Evolutionary conservation across 2,113 vertebrate genomes (phyloP).

Genomic region (Hydrolagus affinis): DNA sequence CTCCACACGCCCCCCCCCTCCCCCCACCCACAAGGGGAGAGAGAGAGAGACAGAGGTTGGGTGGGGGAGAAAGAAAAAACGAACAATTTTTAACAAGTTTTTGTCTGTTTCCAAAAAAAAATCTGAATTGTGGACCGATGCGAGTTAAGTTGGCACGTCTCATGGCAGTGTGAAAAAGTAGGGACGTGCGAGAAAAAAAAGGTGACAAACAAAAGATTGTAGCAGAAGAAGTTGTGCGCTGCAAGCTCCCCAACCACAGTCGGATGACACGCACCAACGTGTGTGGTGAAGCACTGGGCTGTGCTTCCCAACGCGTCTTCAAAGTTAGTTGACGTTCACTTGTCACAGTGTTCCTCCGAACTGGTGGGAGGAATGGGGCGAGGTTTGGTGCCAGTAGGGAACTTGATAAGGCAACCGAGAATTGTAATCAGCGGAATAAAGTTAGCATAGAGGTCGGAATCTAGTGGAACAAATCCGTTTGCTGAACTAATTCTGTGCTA

Average conservation of each 20-base stretch:
- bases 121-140: not conserved
- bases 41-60: not conserved
- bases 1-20: no score
- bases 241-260: conserved; percentile 64
- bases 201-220: conserved; percentile 77
- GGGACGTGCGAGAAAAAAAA: conserved; percentile 67
- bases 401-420: no score
- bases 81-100: no score
- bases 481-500: no score
- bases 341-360: not conserved
- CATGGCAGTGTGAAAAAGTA: conserved; percentile 66
- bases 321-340: conserved; percentile 39
- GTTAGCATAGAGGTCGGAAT: no score
- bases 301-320: conserved; percentile 35
- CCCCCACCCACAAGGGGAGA: no score
- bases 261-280: conserved; percentile 63
- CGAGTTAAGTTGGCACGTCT: conserved; percentile 49
- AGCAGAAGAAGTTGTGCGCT: conserved; percentile 65
- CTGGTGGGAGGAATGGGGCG: not conserved
- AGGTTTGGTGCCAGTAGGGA: no score
- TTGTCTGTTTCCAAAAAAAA: not conserved
- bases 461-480: no score
- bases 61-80: not conserved
- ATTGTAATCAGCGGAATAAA: no score
- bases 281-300: conserved; percentile 60